Evolutionary conservation across 2,797 vertebrate species (phyloP).

Genomic region (Sitta carolinensis): DNA sequence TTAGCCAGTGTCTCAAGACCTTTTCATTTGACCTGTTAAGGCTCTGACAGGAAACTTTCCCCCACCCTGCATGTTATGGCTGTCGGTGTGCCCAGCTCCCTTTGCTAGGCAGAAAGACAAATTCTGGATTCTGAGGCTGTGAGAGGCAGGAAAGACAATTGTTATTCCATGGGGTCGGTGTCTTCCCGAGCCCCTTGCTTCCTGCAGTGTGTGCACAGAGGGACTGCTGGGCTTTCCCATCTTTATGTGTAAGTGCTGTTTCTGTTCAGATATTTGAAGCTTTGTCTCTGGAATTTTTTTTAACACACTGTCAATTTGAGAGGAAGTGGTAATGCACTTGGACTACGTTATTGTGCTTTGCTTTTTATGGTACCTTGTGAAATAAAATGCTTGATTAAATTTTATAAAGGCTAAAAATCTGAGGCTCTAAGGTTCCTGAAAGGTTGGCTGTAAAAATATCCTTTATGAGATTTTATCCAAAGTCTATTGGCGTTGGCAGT

Average conservation of each 20-base stretch:
- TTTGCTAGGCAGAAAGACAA: neutral
- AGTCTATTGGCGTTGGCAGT: neutral
- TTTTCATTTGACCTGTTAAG: neutral
- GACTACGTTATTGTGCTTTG: neutral
- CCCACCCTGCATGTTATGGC: fast-evolving
- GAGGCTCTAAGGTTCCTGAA: neutral
- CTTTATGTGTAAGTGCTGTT: neutral
- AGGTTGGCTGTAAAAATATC: neutral
- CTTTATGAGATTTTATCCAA: neutral
- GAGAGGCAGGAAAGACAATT: neutral
- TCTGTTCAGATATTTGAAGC: neutral
- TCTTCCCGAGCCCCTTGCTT: neutral
- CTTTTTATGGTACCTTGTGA: neutral
- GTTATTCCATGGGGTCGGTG: fast-evolving
- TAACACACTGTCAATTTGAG: neutral
- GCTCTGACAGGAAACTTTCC: neutral
- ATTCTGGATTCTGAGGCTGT: neutral
- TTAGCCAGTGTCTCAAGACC: neutral
- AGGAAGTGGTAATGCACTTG: neutral
- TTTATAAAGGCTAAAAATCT: neutral
- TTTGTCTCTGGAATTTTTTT: neutral
- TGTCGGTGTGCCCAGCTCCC: neutral
- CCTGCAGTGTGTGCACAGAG: neutral
- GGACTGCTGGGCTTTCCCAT: neutral
- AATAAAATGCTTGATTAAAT: neutral